Evolutionary conservation across 2,113 vertebrate species (phyloP), one percentile per base, ranked within the genome.

Genomic region (Regulus satrapa): DNA sequence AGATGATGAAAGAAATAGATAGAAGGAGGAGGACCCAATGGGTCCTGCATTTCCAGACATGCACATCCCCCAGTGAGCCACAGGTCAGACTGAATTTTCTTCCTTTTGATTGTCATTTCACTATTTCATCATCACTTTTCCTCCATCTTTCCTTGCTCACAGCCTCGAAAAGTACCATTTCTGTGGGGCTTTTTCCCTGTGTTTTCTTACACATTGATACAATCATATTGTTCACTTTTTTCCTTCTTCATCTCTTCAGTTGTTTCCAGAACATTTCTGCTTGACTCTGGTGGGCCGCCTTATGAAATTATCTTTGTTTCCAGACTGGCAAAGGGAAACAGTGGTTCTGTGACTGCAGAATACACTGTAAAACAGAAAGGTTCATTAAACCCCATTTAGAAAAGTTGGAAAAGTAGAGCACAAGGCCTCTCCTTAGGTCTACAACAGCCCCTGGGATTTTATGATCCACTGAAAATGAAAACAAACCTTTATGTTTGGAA

Each of bases 181-280:
- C 56, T 59, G 5, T 29, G 10, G 4, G 0, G 0, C 5, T 55
- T 21, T n/a, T 5, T 1, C 13, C 14, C 18, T 0, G 0, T 38
- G 12, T 64, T 87, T 73, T 36, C n/a, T 54, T 58, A 29, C 11
- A 8, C 4, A 2, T 28, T 14, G 3, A 43, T 49, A 10, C 7
- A 74, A 51, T 40, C 1, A 1, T 41, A 32, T 14, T 36, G 6
- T 11, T 62, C 9, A 15, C 4, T 36, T 66, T 49, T 45, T 48
- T 21, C 7, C 3, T 82, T 61, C 48, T 51, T 84, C 7, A 14
- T 23, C 18, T 11, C 19, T 66, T 66, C 38, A 58, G 32, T 55
- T 7, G 18, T 72, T 72, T 89, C 52, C 45, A 62, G 48, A 61
- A 74, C 16, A 74, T 36, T n/a, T 34, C 20, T 68, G 10, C 52